Evolutionary conservation across 2,113 vertebrate genomes (phyloP).

Genomic region (Steatornis caripensis): DNA sequence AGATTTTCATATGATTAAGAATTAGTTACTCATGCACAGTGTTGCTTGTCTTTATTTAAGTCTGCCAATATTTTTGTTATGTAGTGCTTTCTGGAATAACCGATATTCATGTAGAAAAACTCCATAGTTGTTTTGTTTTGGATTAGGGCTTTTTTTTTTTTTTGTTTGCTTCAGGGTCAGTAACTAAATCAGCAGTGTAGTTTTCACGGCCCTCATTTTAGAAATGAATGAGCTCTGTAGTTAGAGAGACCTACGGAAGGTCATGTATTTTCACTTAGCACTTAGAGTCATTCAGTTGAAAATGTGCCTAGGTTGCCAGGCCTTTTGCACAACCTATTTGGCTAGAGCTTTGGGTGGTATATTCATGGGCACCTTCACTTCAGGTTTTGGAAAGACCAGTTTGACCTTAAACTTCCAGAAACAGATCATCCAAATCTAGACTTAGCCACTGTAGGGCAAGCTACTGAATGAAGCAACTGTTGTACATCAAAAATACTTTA

Average conservation of each 20-base stretch:
- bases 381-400: conserved; percentile 65
- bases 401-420: conserved; percentile 59
- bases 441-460: neutral
- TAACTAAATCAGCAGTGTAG: neutral
- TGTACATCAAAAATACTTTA: conserved; percentile 55
- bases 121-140: neutral
- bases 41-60: neutral
- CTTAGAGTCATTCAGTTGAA: neutral
- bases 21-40: neutral
- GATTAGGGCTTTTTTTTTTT: neutral
- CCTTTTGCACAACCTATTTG: conserved; percentile 39
- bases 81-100: neutral
- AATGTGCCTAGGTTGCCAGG: neutral
- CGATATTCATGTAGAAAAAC: neutral
- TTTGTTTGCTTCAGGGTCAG: neutral
- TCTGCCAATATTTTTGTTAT: neutral
- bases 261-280: neutral
- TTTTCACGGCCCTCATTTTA: neutral
- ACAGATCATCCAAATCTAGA: conserved; percentile 27
- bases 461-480: conserved; percentile 29
- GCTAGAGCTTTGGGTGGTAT: conserved; percentile 60
- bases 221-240: neutral
- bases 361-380: conserved; percentile 63
- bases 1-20: conserved; percentile 25
- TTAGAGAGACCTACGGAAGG: neutral